Percentiles rank a stretch among this genome's conserved stretches.
Conservation (phyloP, 2,113 vertebrate genomes). For the Sturnus vulgaris region DNA sequence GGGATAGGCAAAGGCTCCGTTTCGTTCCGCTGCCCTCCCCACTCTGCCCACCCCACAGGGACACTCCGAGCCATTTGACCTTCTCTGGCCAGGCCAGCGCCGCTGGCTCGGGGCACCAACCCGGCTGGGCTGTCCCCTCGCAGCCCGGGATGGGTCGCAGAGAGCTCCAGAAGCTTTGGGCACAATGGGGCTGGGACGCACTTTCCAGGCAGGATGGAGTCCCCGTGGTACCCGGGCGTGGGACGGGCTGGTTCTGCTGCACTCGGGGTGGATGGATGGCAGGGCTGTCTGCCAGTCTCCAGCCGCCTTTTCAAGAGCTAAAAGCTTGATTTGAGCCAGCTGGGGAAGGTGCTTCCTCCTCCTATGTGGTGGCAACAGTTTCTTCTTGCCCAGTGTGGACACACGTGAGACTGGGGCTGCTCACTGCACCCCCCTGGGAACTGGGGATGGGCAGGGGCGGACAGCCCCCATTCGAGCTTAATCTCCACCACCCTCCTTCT, state of each 20-base stretch:
- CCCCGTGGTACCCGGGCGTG: neutral
- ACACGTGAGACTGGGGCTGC: neutral
- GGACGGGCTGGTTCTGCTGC: neutral
- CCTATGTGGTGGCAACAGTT: neutral
- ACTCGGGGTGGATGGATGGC: rapidly evolving
- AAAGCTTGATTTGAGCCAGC: neutral
- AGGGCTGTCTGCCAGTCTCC: neutral
- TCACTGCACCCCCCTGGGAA: rapidly evolving
- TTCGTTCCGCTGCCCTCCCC: neutral
- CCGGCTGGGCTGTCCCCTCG: neutral
- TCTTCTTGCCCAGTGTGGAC: neutral
- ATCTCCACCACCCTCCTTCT: neutral
- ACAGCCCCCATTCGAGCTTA: neutral
- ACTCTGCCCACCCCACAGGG: neutral
- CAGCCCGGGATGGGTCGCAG: rapidly evolving
- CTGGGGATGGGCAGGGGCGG: neutral
- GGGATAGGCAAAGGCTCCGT: neutral
- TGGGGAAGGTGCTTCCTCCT: neutral
- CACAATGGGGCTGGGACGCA: rapidly evolving
- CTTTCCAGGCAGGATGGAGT: neutral
- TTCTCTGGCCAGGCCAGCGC: neutral
- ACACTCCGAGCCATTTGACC: neutral
- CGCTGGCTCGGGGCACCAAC: neutral
- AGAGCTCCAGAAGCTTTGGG: rapidly evolving
- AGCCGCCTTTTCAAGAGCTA: neutral